Evolutionary conservation across 2,113 vertebrate genomes (phyloP).

Genomic region (Antechinus stuartii): DNA sequence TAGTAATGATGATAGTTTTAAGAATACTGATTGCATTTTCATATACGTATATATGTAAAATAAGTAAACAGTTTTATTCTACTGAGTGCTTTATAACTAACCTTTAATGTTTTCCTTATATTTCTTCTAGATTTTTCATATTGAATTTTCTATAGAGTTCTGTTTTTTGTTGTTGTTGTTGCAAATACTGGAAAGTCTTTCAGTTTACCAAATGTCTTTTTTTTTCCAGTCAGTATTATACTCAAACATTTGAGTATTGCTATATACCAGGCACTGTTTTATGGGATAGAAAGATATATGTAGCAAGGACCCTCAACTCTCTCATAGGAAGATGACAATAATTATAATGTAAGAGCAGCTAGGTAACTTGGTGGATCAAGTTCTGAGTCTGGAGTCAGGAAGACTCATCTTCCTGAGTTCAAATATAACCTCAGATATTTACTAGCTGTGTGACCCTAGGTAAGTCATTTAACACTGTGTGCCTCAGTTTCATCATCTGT

Average conservation of each 20-base stretch:
- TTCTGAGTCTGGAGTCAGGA: not conserved
- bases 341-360: not conserved
- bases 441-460: not conserved
- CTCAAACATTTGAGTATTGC: not conserved
- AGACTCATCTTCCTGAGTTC: not conserved
- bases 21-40: not conserved
- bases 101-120: not conserved
- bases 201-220: not conserved
- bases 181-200: not conserved
- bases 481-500: not conserved
- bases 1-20: not conserved
- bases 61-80: not conserved
- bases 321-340: not conserved
- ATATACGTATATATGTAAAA: not conserved
- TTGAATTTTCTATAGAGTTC: not conserved
- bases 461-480: not conserved
- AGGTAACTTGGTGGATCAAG: not conserved
- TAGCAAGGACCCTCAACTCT: not conserved
- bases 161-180: not conserved
- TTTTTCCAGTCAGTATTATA: not conserved
- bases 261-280: not conserved
- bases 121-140: not conserved
- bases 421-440: not conserved
- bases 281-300: not conserved
- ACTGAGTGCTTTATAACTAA: not conserved